A percentile compares a stretch with the other conserved stretches of the same genome.
Evolutionary conservation across 2,888 invertebrate species (phyloP).

Genomic region (Agapetus fuscipes): DNA sequence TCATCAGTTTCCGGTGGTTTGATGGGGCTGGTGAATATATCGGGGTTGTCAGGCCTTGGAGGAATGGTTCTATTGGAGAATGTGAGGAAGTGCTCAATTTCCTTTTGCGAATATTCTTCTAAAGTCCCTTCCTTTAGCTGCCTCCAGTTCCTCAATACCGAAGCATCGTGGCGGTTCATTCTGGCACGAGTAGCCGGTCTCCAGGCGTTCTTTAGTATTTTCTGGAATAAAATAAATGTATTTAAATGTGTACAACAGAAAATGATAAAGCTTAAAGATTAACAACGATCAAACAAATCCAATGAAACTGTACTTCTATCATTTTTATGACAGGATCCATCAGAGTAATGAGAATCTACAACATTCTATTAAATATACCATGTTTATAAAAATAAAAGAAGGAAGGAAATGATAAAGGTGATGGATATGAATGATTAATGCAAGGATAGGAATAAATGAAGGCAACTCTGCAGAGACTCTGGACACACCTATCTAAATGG

Average conservation of each 20-base stretch:
- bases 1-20: no score
- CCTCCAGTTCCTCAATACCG: slow-evolving; percentile 62
- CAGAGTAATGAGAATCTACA: no score
- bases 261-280: no score
- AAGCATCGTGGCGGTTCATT: slow-evolving; percentile 54
- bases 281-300: slow-evolving; percentile 1
- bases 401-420: no score
- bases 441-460: no score
- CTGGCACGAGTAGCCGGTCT: slow-evolving; percentile 44
- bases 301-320: neutral
- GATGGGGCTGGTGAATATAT: no score
- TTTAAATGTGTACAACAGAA: neutral
- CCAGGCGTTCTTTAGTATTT: slow-evolving; percentile 60
- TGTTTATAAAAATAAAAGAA: no score
- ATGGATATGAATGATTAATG: no score
- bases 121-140: slow-evolving; percentile 48
- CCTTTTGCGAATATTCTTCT: slow-evolving; percentile 29
- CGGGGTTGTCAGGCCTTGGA: slow-evolving; percentile 29
- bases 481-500: no score
- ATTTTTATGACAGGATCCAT: neutral
- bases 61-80: slow-evolving; percentile 52
- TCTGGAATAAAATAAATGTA: slow-evolving; percentile 33
- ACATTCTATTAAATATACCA: no score
- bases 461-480: no score
- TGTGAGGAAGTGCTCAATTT: slow-evolving; percentile 53